Conservation (phyloP, 2,797 vertebrate species). For the Myotis planiceps region DNA sequence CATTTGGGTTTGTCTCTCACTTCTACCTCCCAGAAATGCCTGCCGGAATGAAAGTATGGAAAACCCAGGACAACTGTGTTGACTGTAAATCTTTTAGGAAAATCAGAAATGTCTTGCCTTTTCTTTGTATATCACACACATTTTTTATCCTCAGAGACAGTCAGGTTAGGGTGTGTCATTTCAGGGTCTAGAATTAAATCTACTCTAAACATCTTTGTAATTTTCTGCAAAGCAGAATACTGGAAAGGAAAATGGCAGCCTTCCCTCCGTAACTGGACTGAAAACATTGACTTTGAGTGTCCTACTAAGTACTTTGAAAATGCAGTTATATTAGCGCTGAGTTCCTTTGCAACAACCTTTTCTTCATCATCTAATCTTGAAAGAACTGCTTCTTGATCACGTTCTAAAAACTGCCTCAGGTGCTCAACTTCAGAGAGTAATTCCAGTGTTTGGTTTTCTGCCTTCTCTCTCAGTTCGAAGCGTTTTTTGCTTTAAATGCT, state of each 20-base stretch:
- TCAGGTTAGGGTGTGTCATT: conserved; percentile 26
- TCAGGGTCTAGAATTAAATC: background rate
- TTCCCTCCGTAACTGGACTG: background rate
- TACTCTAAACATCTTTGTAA: conserved; percentile 5
- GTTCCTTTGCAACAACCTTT: background rate
- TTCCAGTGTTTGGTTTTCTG: too few species aligned
- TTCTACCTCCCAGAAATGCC: background rate
- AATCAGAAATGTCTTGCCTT: background rate
- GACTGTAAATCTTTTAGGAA: background rate
- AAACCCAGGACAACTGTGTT: background rate
- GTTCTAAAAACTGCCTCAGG: too few species aligned
- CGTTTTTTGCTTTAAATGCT: too few species aligned
- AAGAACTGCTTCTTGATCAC: background rate
- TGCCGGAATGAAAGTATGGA: background rate
- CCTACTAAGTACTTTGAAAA: background rate
- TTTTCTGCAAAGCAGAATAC: conserved; percentile 43
- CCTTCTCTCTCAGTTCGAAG: too few species aligned
- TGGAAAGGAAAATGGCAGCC: conserved; percentile 26
- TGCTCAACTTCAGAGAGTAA: too few species aligned
- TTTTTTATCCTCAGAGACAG: conserved; percentile 39
- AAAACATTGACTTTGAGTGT: background rate
- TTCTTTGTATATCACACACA: background rate
- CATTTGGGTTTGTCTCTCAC: background rate
- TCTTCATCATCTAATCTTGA: background rate
- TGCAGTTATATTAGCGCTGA: background rate